Base-by-base conservation (phyloP, 1,140 invertebrate genomes). In the Bombus superbus region DNA sequence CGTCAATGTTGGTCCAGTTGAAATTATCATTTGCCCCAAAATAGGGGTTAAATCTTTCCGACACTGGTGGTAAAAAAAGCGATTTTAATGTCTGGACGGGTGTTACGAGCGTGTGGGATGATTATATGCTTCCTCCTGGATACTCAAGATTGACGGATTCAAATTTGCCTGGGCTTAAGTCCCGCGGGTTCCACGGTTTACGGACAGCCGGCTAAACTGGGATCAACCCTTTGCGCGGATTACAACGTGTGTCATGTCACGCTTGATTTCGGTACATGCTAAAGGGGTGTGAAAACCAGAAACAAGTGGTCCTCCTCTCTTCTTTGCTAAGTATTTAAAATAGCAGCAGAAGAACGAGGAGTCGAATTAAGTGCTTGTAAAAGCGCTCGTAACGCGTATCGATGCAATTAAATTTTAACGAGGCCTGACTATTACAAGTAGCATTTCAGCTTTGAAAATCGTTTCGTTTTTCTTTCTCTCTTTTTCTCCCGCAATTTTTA, bases 201-300 rank as follows among this genome's bases (percentile, higher is more conserved):
- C 91, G 89, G 91, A 92, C 89, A 90, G 89, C 89, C 89, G 92
- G 92, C 91, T 94, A 93, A 94, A 94, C 92, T 80, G 90, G 94
- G 93, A 94, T 95, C 93, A 94, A 95, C 93, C 93, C 94, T 94
- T 94, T 92, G 86, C 90, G 78, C 88, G 93, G 94, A 94, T 94
- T 94, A 94, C 86, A 86, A 78, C 77, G 88, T 88, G 83, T 92
- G 94, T 94, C 93, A 94, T 91, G 93, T 94, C 92, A 93, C 92
- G 93, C 91, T 90, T 93, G 92, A 94, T 92, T 94, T 93, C 89
- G 90, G 76, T 74, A 53, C 62, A 57, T 44, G 42, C 42, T 77
- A 42, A 76, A 76, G 84, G 86, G 84, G 35, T 77, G 80, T 66
- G 89, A 90, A 90, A 90, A 90, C 85, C 72, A 83, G 83, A 81